Percentiles rank a stretch among this genome's conserved stretches.
Conservation (phyloP, 2,113 vertebrate species). For the Chloropsis hardwickii region DNA sequence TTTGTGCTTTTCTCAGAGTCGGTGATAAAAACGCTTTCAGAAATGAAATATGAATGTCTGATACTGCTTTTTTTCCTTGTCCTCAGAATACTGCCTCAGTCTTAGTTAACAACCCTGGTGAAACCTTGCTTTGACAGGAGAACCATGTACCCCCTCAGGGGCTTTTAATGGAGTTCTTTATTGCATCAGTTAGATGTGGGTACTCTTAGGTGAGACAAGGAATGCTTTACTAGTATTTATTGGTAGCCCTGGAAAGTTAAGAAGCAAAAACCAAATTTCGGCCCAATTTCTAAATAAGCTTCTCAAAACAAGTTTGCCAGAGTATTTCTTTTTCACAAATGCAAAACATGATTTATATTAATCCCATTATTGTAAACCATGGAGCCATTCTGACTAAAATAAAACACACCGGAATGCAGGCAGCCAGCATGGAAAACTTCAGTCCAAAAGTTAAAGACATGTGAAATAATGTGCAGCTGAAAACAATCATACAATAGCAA, state of each 20-base stretch:
- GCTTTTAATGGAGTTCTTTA: not conserved
- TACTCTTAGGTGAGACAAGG: not conserved
- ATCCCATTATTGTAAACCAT: not conserved
- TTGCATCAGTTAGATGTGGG: not conserved
- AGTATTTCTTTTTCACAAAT: not conserved
- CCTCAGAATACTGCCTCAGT: not conserved
- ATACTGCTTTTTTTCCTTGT: not conserved
- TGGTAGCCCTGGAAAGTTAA: not conserved
- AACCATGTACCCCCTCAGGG: not conserved
- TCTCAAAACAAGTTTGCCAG: not conserved
- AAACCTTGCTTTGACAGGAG: not conserved
- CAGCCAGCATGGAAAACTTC: not conserved
- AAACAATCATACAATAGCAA: not conserved
- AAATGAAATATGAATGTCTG: not conserved
- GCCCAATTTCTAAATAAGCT: not conserved
- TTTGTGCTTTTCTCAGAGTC: not conserved
- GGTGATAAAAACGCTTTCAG: not conserved
- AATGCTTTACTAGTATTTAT: accelerated
- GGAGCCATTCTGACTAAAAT: not conserved
- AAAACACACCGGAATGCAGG: not conserved
- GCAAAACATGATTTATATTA: not conserved
- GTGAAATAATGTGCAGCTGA: not conserved
- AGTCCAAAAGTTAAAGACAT: not conserved
- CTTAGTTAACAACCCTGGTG: not conserved
- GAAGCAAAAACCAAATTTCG: not conserved